A percentile compares a stretch with the other conserved stretches of the same genome.
Evolutionary conservation across 2,888 invertebrate genomes (phyloP).

Genomic region (Phaedon cochleariae): DNA sequence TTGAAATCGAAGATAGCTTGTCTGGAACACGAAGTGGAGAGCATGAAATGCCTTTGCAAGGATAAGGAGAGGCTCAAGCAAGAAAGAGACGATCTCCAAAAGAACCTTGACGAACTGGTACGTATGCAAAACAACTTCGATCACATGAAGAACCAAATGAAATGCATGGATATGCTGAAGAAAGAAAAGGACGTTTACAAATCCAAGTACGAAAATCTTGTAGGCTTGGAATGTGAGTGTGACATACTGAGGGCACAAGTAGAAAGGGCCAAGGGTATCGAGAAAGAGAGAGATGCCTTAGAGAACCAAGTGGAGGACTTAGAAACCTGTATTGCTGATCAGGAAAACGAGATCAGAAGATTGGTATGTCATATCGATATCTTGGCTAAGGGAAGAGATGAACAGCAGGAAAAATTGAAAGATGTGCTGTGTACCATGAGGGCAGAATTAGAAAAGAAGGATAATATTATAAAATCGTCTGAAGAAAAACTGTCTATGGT

Average conservation of each 20-base stretch:
- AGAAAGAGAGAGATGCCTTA: slow-evolving; percentile 65
- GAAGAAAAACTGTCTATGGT: slow-evolving; percentile 55
- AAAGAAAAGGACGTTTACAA: slow-evolving; percentile 59
- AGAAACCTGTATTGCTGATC: slow-evolving; percentile 67
- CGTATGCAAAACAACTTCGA: slow-evolving; percentile 54
- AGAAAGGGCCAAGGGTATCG: slow-evolving; percentile 53
- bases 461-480: slow-evolving; percentile 51
- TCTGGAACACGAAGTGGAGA: slow-evolving; percentile 51
- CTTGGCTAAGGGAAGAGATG: slow-evolving; percentile 57
- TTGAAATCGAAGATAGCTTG: slow-evolving; percentile 46
- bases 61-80: slow-evolving; percentile 53
- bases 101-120: slow-evolving; percentile 47
- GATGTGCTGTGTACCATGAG: slow-evolving; percentile 52
- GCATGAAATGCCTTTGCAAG: slow-evolving; percentile 44
- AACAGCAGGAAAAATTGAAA: slow-evolving; percentile 57
- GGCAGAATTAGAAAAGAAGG: slow-evolving; percentile 55
- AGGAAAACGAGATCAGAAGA: slow-evolving; percentile 68
- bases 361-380: slow-evolving; percentile 65
- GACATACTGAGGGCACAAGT: slow-evolving; percentile 51
- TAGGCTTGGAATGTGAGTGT: slow-evolving; percentile 52
- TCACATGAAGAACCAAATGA: slow-evolving; percentile 48
- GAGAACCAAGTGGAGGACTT: slow-evolving; percentile 65
- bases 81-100: slow-evolving; percentile 54
- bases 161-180: slow-evolving; percentile 52
- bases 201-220: slow-evolving; percentile 53